A percentile compares a stretch with the other conserved stretches of the same genome.
Evolutionary conservation across 2,797 vertebrate genomes (phyloP).

Genomic region (Monodelphis domestica): DNA sequence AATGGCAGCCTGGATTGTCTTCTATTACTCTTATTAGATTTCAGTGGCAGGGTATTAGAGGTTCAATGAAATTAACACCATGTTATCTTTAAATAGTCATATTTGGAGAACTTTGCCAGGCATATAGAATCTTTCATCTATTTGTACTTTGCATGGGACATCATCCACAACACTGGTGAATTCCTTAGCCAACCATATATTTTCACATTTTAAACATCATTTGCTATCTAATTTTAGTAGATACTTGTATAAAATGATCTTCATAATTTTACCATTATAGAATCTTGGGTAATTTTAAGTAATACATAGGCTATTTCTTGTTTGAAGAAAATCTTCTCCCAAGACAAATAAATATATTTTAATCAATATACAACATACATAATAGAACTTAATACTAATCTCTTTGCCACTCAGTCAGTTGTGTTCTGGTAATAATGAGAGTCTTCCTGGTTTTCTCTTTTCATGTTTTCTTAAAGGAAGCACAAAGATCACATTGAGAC

Average conservation of each 20-base stretch:
- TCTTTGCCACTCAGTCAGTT: neutral
- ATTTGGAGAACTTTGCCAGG: neutral
- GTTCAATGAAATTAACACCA: neutral
- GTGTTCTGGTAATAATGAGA: neutral
- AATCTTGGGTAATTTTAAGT: neutral
- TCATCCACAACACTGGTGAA: neutral
- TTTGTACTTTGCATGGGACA: neutral
- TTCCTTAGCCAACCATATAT: neutral
- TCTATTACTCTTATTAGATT: neutral
- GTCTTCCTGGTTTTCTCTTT: neutral
- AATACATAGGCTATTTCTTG: neutral
- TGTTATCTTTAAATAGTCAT: neutral
- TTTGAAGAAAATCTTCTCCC: neutral
- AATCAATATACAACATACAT: neutral
- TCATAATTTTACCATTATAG: neutral
- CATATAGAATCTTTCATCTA: neutral
- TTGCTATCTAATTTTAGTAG: neutral
- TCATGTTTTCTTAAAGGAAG: neutral
- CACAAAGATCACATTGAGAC: neutral
- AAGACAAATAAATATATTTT: too few species aligned
- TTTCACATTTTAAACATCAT: neutral
- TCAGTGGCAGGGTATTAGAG: neutral
- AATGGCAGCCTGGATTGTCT: neutral
- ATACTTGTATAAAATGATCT: neutral
- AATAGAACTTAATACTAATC: neutral